Conservation (phyloP, 2,797 vertebrate species). For the Sebastes oblongus region DNA sequence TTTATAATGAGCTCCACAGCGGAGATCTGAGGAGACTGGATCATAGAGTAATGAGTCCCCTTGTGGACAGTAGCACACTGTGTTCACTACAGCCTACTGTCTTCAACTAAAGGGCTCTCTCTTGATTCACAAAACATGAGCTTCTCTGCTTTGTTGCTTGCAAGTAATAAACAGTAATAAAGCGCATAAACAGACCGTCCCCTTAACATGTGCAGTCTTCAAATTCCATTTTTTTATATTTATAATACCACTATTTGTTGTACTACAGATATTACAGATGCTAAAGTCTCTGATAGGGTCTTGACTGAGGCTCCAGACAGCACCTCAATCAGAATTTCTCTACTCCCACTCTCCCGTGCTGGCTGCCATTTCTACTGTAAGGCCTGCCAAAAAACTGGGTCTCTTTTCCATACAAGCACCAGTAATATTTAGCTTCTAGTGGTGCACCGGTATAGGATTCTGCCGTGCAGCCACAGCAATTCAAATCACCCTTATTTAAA, state of each 20-base stretch:
- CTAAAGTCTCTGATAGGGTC: conserved; percentile 53
- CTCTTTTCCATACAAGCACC: conserved; percentile 46
- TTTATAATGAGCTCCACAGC: conserved; percentile 6
- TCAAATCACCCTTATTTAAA: background rate
- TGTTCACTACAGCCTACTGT: background rate
- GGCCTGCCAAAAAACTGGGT: conserved; percentile 62
- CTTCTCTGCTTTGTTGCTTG: background rate
- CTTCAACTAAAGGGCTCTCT: background rate
- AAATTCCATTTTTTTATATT: background rate
- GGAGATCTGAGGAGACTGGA: conserved; percentile 17
- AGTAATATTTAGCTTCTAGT: conserved; percentile 21
- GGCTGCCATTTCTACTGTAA: conserved; percentile 60
- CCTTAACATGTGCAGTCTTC: background rate
- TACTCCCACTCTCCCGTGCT: conserved; percentile 73
- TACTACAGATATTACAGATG: conserved; percentile 32
- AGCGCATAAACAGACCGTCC: background rate
- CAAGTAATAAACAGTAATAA: background rate
- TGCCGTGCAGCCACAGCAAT: background rate
- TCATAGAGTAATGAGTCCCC: conserved; percentile 48
- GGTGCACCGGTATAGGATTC: conserved; percentile 5
- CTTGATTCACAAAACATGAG: background rate
- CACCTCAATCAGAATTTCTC: conserved; percentile 67
- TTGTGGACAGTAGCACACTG: conserved; percentile 28
- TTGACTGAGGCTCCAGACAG: conserved; percentile 73
- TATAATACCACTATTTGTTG: conserved; percentile 2